A percentile compares a stretch with the other conserved stretches of the same genome.
These are phyloP conservation scores for Forbesichthys papilliferus DNA, from an alignment of 2,113 vertebrate species.

Conservation along the genomic window DNA sequence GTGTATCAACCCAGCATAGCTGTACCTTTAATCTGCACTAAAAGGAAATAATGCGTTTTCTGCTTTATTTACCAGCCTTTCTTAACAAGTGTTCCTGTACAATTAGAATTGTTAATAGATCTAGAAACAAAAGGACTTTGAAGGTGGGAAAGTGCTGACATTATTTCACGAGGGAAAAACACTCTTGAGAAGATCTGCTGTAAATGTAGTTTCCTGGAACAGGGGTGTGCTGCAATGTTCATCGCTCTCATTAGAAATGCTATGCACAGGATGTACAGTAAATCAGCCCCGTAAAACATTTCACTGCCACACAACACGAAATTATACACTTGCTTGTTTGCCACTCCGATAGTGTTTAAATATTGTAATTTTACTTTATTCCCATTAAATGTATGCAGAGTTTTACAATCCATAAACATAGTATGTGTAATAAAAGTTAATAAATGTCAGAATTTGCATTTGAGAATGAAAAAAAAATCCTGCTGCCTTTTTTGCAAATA, in stretches of 20 bases:
- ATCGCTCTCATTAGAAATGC: conserved; percentile 96
- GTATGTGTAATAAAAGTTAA: conserved; percentile 99
- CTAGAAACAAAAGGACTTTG: conserved; percentile 98
- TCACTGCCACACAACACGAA: conserved; percentile 98
- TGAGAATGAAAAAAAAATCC: conserved; percentile 89
- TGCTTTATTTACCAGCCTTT: conserved; percentile 96
- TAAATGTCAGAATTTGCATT: conserved; percentile 99
- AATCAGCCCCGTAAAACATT: conserved; percentile 99
- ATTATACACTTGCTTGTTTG: conserved; percentile 97
- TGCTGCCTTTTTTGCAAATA: conserved; percentile 98
- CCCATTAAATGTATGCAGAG: conserved; percentile 98
- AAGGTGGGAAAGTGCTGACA: conserved; percentile 99
- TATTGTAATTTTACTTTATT: conserved; percentile 99
- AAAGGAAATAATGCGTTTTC: conserved; percentile 97
- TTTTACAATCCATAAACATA: conserved; percentile 99
- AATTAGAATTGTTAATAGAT: conserved; percentile 99
- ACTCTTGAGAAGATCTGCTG: conserved; percentile 89
- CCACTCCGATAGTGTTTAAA: conserved; percentile 98
- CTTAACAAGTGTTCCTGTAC: conserved; percentile 97
- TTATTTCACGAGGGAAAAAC: conserved; percentile 96
- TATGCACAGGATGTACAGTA: conserved; percentile 88
- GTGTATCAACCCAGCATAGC: conserved; percentile 72
- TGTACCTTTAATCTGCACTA: conserved; percentile 88
- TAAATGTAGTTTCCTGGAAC: conserved; percentile 98
- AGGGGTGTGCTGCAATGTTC: conserved; percentile 91